Conservation (phyloP, 2,113 vertebrate genomes). For the Caranx ignobilis region DNA sequence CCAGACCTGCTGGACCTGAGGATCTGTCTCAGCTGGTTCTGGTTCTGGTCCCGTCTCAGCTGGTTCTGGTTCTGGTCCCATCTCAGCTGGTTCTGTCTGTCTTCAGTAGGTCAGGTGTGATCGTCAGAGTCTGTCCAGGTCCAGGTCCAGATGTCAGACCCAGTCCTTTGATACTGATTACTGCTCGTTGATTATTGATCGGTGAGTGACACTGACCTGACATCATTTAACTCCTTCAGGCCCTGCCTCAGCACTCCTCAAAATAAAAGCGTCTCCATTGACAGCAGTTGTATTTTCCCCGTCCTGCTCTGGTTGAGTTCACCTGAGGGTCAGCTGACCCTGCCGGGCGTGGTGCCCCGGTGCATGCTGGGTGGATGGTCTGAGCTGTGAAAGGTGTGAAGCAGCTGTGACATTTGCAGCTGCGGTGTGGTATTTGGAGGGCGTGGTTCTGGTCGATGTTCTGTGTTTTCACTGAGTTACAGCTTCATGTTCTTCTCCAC, state of each 20-base stretch:
- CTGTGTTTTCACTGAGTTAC: neutral
- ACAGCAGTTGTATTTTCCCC: neutral
- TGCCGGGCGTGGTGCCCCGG: neutral
- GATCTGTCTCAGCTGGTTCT: too few species aligned
- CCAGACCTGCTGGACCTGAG: too few species aligned
- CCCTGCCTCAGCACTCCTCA: neutral
- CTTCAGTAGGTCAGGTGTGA: too few species aligned
- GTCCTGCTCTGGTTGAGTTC: neutral
- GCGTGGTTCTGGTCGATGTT: neutral
- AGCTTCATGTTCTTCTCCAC: neutral
- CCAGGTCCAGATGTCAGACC: too few species aligned
- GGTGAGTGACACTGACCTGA: too few species aligned
- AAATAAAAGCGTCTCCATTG: neutral
- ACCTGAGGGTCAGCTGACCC: neutral
- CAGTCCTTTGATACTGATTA: too few species aligned
- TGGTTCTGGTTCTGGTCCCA: too few species aligned
- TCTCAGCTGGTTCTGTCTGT: too few species aligned
- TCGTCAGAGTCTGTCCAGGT: too few species aligned
- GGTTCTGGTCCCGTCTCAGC: too few species aligned
- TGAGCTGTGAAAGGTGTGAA: conserved; percentile 32
- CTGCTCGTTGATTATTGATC: too few species aligned
- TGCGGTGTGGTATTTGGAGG: neutral
- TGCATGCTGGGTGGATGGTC: conserved; percentile 29
- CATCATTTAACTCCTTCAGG: conserved; percentile 5
- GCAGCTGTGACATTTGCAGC: conserved; percentile 41